A percentile compares a stretch with the other conserved stretches of the same genome.
These are phyloP conservation scores for Vireo altiloquus DNA, from an alignment of 2,113 vertebrate species.

Conservation along the genomic window DNA sequence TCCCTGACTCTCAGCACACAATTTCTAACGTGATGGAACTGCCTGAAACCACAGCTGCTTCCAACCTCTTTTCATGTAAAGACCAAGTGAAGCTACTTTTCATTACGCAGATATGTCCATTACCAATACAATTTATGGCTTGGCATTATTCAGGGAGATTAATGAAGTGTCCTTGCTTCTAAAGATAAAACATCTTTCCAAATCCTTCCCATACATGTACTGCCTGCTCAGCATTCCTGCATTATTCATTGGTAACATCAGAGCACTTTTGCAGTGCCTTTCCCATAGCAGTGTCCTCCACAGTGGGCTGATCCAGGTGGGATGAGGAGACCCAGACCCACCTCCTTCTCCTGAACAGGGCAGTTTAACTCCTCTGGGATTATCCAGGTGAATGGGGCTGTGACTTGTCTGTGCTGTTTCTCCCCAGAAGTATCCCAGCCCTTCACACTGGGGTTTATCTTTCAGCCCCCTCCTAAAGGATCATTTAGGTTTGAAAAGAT, in stretches of 20 bases:
- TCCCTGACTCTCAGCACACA: not conserved
- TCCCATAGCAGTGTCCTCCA: not conserved
- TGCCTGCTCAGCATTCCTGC: not conserved
- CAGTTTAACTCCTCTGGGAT: not conserved
- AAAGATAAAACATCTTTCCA: slow-evolving; percentile 17
- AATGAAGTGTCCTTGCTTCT: slow-evolving; percentile 17
- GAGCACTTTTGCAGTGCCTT: not conserved
- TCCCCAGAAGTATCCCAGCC: not conserved
- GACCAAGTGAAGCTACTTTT: not conserved
- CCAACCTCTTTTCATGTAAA: not conserved
- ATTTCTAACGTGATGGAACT: not conserved
- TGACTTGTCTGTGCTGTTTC: not conserved
- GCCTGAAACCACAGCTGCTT: not conserved
- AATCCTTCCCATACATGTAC: not conserved
- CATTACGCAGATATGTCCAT: not conserved
- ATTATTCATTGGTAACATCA: not conserved
- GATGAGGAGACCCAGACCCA: not conserved
- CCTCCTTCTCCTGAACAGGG: not conserved
- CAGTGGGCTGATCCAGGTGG: not conserved
- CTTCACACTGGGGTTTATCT: not conserved
- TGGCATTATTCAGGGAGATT: slow-evolving; percentile 3
- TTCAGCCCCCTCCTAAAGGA: not conserved
- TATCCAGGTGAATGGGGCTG: not conserved
- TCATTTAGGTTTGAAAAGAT: not conserved
- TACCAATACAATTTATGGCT: not conserved